phyloP scores from a whole-genome alignment of 2,113 vertebrate genomes.

The Tonatia bakeri region DNA sequence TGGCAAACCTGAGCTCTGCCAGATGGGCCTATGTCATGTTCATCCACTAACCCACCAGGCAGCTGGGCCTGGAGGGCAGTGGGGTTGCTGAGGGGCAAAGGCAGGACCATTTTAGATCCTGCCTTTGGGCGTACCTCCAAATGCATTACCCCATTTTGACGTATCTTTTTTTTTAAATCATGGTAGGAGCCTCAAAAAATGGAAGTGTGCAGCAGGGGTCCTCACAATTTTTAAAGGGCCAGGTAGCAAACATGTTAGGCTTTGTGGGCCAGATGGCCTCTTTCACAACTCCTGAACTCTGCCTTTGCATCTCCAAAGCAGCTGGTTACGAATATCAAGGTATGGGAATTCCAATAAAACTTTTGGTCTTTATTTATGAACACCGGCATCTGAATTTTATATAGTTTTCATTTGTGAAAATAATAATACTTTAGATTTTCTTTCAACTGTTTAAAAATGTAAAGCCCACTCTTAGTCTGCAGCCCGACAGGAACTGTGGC shows the following conservation, averaged over 20 bases:
- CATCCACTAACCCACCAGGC: not conserved
- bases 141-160: not conserved
- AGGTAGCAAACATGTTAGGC: not conserved
- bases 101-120: not conserved
- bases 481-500: not conserved
- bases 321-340: not conserved
- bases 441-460: not conserved
- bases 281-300: not conserved
- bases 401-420: not conserved
- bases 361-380: not conserved
- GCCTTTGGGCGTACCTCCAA: not conserved
- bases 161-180: not conserved
- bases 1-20: not conserved
- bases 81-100: not conserved
- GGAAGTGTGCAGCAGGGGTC: not conserved
- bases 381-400: not conserved
- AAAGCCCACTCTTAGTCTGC: not conserved
- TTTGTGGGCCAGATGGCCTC: not conserved
- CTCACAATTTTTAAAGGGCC: not conserved
- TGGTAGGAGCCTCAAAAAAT: not conserved
- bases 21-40: not conserved
- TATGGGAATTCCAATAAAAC: not conserved
- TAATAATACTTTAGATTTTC: not conserved
- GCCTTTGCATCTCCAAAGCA: not conserved
- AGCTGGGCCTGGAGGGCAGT: too few relatives aligned